Conservation (phyloP, 2,113 vertebrate genomes). For the Ardeotis arabs region DNA sequence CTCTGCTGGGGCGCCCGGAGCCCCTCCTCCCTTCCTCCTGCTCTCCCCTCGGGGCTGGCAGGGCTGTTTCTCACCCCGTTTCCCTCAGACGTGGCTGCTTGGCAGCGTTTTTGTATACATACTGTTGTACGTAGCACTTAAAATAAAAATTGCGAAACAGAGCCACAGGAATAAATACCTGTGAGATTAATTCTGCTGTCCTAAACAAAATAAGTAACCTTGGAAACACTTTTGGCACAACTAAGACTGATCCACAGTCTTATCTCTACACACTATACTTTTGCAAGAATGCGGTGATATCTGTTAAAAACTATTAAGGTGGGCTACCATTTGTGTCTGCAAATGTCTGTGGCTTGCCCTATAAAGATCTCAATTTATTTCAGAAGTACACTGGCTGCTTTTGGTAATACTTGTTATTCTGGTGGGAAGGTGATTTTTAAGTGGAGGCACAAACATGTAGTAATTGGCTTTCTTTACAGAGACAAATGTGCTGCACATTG, state of each 20-base stretch:
- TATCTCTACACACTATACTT: neutral
- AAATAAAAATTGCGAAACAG: neutral
- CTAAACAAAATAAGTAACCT: neutral
- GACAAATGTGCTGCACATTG: neutral
- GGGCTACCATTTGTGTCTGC: neutral
- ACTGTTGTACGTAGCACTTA: neutral
- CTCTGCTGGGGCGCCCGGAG: too few relatives aligned
- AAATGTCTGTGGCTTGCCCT: neutral
- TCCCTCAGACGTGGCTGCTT: neutral
- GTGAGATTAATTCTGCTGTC: neutral
- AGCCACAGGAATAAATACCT: neutral
- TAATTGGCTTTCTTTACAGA: neutral
- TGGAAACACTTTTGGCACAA: neutral
- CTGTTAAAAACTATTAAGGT: neutral
- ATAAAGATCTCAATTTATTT: neutral
- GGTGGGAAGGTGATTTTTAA: neutral
- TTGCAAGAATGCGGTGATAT: neutral
- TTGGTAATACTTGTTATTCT: neutral
- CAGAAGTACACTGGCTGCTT: neutral
- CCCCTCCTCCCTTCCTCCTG: neutral
- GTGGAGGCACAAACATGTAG: neutral
- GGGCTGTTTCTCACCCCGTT: neutral
- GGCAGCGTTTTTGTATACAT: neutral
- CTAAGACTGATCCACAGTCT: neutral
- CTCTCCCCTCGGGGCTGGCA: neutral